Percentiles rank a stretch among this genome's conserved stretches.
These are phyloP conservation scores for Scolopax mira DNA, from an alignment of 2,113 vertebrate species.

Conservation along the genomic window DNA sequence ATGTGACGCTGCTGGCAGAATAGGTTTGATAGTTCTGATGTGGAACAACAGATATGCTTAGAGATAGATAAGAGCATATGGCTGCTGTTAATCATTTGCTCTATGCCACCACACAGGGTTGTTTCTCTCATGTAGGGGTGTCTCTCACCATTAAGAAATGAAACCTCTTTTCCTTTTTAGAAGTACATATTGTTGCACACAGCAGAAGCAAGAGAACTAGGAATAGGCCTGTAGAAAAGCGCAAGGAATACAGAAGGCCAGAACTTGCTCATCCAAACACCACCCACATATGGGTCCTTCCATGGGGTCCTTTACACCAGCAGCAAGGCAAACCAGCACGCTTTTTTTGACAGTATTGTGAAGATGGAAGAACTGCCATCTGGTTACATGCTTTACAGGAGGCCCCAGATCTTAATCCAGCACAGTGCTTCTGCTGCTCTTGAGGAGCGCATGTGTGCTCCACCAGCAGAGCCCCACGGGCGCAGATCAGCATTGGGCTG, in stretches of 20 bases:
- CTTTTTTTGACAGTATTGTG: background rate
- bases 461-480: rapidly evolving
- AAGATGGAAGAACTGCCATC: background rate
- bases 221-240: rapidly evolving
- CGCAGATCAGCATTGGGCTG: rapidly evolving
- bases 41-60: background rate
- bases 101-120: rapidly evolving
- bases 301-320: rapidly evolving
- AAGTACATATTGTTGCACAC: rapidly evolving
- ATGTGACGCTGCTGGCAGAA: background rate
- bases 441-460: rapidly evolving
- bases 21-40: background rate
- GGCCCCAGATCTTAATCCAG: background rate
- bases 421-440: background rate
- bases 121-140: background rate
- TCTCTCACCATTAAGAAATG: background rate
- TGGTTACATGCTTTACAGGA: background rate
- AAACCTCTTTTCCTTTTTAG: background rate
- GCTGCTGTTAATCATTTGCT: background rate
- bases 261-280: background rate
- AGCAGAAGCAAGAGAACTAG: background rate
- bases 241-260: background rate
- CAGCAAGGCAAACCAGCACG: background rate
- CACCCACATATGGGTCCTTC: background rate
- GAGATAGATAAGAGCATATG: background rate